These are phyloP conservation scores for Torymus aiolomorphi DNA, from an alignment of 2,888 invertebrate species.

Conservation along the genomic window DNA sequence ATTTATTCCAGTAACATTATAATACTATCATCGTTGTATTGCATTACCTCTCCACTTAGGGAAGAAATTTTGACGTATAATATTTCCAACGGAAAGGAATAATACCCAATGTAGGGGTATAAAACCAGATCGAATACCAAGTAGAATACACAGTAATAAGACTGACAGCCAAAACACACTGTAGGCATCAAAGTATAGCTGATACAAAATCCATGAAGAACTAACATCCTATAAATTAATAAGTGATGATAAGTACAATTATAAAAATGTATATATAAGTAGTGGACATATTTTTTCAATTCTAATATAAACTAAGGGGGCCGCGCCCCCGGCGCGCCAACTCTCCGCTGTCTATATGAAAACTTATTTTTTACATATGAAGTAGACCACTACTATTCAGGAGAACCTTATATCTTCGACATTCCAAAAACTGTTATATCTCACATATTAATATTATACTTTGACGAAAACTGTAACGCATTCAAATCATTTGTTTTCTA, in stretches of 20 bases:
- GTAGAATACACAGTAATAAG: constrained; percentile 77
- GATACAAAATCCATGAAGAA: constrained; percentile 78
- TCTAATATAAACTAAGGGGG: too few relatives aligned
- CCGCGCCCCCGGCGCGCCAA: too few relatives aligned
- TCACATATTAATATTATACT: too few relatives aligned
- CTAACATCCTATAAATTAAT: constrained; percentile 66
- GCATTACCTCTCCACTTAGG: constrained; percentile 77
- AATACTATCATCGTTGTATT: constrained; percentile 15
- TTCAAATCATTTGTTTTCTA: too few relatives aligned
- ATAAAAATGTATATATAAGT: background rate
- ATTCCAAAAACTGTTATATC: too few relatives aligned
- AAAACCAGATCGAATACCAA: constrained; percentile 83
- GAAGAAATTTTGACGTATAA: constrained; percentile 77
- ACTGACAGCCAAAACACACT: constrained; percentile 79
- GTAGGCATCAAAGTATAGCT: constrained; percentile 79
- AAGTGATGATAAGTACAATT: constrained; percentile 38
- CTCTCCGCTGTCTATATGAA: too few relatives aligned
- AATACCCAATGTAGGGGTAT: constrained; percentile 82
- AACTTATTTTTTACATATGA: too few relatives aligned
- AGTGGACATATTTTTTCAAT: too few relatives aligned
- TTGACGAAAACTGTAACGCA: too few relatives aligned
- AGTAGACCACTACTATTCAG: too few relatives aligned
- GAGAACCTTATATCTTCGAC: too few relatives aligned
- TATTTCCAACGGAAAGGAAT: constrained; percentile 79
- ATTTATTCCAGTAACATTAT: constrained; percentile 16